These are phyloP conservation scores for Tyrophagus putrescentiae DNA, from an alignment of 1,140 invertebrate species.

Conservation along the genomic window DNA sequence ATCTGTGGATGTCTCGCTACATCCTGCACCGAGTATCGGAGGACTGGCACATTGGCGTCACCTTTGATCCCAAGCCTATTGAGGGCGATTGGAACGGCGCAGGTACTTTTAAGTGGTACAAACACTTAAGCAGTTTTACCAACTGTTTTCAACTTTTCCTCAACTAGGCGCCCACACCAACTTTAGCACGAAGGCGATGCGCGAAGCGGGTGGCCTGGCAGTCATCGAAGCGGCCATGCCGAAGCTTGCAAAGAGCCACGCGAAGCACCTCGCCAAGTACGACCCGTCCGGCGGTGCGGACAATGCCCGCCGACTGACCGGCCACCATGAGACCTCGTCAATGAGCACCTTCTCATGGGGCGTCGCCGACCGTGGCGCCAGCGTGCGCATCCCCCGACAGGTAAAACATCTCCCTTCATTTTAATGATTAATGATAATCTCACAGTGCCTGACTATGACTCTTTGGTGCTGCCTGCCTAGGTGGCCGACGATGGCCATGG, in stretches of 20 bases:
- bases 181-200: slow-evolving; percentile 76
- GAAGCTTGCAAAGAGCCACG: slow-evolving; percentile 60
- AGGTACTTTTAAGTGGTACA: too few species aligned
- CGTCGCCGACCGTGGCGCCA: slow-evolving; percentile 39
- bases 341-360: slow-evolving; percentile 38
- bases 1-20: slow-evolving; percentile 76
- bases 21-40: slow-evolving; percentile 73
- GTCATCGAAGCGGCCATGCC: slow-evolving; percentile 41
- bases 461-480: too few species aligned
- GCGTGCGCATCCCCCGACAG: slow-evolving; percentile 38
- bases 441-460: too few species aligned
- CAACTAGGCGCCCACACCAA: slow-evolving; percentile 67
- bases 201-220: slow-evolving; percentile 53
- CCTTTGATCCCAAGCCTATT: slow-evolving; percentile 74
- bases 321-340: slow-evolving; percentile 32
- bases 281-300: slow-evolving; percentile 62
- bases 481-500: slow-evolving; percentile 59
- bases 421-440: too few species aligned
- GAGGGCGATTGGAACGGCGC: slow-evolving; percentile 76
- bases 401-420: too few species aligned
- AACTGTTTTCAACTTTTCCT: too few species aligned
- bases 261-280: slow-evolving; percentile 72
- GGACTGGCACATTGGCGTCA: slow-evolving; percentile 72
- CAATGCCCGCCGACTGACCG: slow-evolving; percentile 67
- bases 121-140: too few species aligned